These are phyloP conservation scores for Brenthis ino DNA, from an alignment of 2,888 invertebrate species.

Conservation along the genomic window DNA sequence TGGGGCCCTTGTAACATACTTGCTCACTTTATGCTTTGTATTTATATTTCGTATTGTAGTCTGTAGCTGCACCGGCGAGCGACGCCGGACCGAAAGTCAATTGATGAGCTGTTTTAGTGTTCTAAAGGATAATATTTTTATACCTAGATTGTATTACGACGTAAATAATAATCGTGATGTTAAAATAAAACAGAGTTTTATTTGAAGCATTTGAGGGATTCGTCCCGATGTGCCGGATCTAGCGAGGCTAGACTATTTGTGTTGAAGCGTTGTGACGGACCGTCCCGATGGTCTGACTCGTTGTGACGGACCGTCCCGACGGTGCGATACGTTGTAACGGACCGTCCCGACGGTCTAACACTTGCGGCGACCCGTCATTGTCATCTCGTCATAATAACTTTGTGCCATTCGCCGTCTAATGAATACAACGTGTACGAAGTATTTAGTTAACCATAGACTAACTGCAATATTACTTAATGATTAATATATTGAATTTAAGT, in stretches of 20 bases:
- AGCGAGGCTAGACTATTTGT: constrained; percentile 71
- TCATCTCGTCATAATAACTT: constrained; percentile 77
- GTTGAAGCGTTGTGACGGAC: constrained; percentile 57
- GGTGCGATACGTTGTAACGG: constrained; percentile 15
- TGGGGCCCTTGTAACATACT: constrained; percentile 58
- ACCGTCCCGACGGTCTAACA: constrained; percentile 45
- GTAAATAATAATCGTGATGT: constrained; percentile 77
- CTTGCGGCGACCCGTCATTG: background rate
- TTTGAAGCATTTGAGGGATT: constrained; percentile 78
- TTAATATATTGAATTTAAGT: constrained; percentile 79
- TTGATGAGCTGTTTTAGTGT: constrained; percentile 66
- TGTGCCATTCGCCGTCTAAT: constrained; percentile 76
- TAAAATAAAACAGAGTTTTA: constrained; percentile 81
- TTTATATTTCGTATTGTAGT: constrained; percentile 59
- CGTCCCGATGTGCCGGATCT: constrained; percentile 73
- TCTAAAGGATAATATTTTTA: constrained; percentile 72
- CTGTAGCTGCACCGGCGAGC: constrained; percentile 49
- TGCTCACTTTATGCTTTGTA: constrained; percentile 77
- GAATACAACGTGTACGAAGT: constrained; percentile 64
- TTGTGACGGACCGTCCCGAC: no score
- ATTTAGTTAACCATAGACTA: constrained; percentile 72
- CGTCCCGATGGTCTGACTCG: constrained; percentile 44
- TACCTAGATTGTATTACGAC: constrained; percentile 69
- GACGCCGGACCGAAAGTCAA: constrained; percentile 65
- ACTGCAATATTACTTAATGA: constrained; percentile 81